phyloP scores from a whole-genome alignment of 2,888 invertebrate genomes.

The Trachelus iudaicus region DNA sequence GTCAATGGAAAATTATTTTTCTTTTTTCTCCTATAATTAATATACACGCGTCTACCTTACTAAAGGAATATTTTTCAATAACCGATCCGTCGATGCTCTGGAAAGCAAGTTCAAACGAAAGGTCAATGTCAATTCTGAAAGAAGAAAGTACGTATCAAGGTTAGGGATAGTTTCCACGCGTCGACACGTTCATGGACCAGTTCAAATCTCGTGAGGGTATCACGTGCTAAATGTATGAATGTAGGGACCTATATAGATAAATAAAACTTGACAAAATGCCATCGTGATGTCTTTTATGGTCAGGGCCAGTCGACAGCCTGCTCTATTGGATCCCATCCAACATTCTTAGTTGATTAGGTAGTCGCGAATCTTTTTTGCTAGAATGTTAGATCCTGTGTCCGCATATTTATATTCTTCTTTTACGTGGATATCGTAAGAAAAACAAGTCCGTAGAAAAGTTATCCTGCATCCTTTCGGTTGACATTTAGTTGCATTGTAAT shows the following conservation, averaged over 20 bases:
- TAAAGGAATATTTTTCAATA: not conserved
- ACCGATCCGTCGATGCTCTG: too few relatives aligned
- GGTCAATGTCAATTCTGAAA: not conserved
- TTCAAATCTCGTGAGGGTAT: slow-evolving; percentile 24
- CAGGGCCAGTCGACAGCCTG: slow-evolving; percentile 33
- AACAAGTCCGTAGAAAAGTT: not conserved
- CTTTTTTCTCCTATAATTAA: not conserved
- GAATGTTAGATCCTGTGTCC: not conserved
- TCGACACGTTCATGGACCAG: not conserved
- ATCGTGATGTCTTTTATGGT: slow-evolving; percentile 55
- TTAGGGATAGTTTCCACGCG: not conserved
- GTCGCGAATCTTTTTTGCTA: not conserved
- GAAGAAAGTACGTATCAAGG: not conserved
- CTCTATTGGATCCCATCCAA: slow-evolving; percentile 9
- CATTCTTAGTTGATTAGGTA: not conserved
- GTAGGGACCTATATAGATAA: slow-evolving; percentile 20
- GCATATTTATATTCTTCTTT: not conserved
- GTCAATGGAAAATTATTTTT: not conserved
- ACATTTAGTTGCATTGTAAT: too few relatives aligned
- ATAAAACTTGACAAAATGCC: slow-evolving; percentile 53
- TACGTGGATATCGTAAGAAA: too few relatives aligned
- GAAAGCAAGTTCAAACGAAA: not conserved
- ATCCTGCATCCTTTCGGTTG: not conserved
- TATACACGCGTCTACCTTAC: not conserved
- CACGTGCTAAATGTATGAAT: slow-evolving; percentile 35